Evolutionary conservation across 2,888 invertebrate genomes (phyloP).

Genomic region (Dendrolimus houi): DNA sequence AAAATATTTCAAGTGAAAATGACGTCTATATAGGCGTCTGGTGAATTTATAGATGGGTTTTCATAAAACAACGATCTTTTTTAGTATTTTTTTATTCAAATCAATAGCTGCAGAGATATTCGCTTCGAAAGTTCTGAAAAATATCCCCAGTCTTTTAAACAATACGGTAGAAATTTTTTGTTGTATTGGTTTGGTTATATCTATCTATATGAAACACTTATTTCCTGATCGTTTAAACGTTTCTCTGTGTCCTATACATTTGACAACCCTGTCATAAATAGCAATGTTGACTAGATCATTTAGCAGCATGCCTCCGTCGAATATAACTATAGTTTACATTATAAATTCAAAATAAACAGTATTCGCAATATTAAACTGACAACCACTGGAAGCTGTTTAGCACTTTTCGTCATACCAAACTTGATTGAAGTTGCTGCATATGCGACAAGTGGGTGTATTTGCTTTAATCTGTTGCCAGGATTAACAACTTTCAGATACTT

Average conservation of each 20-base stretch:
- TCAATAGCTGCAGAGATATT: too few relatives aligned
- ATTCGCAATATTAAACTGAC: slow-evolving; percentile 30
- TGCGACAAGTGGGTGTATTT: background rate
- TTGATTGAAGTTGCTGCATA: background rate
- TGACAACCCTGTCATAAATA: slow-evolving; percentile 27
- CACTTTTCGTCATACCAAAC: slow-evolving; percentile 27
- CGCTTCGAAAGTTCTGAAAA: too few relatives aligned
- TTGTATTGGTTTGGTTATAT: too few relatives aligned
- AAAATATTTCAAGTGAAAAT: too few relatives aligned
- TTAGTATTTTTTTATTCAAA: too few relatives aligned
- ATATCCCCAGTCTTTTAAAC: too few relatives aligned
- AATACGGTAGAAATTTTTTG: background rate
- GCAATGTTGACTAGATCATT: slow-evolving; percentile 33
- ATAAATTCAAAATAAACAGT: slow-evolving; percentile 37
- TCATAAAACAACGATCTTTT: too few relatives aligned
- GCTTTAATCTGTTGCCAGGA: background rate
- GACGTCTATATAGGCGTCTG: too few relatives aligned
- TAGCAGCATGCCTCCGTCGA: slow-evolving; percentile 21
- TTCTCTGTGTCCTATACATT: slow-evolving; percentile 7
- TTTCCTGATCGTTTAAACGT: background rate
- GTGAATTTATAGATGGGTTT: too few relatives aligned
- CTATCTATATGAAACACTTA: background rate
- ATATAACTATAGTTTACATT: background rate
- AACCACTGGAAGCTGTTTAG: slow-evolving; percentile 28
- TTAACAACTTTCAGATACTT: background rate